Percentiles rank a stretch among this genome's conserved stretches.
These are phyloP conservation scores for Trachelus tabidus DNA, from an alignment of 2,888 invertebrate species.

Conservation along the genomic window DNA sequence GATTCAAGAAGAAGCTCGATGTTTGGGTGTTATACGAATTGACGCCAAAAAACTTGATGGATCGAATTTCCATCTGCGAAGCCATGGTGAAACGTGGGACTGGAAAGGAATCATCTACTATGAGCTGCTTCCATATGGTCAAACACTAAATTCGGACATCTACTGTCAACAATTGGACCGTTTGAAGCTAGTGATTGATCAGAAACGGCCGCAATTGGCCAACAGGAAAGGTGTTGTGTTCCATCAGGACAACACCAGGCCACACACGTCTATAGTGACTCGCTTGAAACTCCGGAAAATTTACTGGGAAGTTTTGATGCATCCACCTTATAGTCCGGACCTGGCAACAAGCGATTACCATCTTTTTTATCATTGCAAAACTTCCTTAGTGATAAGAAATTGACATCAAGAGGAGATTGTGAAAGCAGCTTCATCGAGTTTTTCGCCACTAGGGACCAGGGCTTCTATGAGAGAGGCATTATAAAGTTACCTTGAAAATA, in stretches of 20 bases:
- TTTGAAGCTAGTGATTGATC: conserved; percentile 28
- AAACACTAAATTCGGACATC: no score
- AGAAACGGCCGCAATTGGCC: conserved; percentile 17
- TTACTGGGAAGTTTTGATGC: conserved; percentile 34
- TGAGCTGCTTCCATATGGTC: no score
- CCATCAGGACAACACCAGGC: conserved; percentile 5
- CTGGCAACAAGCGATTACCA: conserved; percentile 52
- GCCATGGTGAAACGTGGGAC: no score
- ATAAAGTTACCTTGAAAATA: conserved; percentile 31
- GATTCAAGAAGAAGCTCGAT: no score
- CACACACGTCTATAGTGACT: conserved; percentile 33
- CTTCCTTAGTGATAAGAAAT: conserved; percentile 32
- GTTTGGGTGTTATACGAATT: no score
- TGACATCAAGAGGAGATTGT: conserved; percentile 30
- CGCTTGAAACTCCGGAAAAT: conserved; percentile 36
- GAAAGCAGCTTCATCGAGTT: conserved; percentile 37
- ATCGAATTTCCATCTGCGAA: no score
- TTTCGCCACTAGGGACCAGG: conserved; percentile 35
- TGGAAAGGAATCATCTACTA: not conserved
- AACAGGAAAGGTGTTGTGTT: not conserved
- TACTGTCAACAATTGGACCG: conserved; percentile 22
- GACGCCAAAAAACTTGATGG: no score
- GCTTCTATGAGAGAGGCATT: conserved; percentile 22
- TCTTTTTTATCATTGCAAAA: conserved; percentile 38
- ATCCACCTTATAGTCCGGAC: conserved; percentile 45